These are phyloP conservation scores for Julus scanicus DNA, from an alignment of 2,888 invertebrate species.

Conservation along the genomic window DNA sequence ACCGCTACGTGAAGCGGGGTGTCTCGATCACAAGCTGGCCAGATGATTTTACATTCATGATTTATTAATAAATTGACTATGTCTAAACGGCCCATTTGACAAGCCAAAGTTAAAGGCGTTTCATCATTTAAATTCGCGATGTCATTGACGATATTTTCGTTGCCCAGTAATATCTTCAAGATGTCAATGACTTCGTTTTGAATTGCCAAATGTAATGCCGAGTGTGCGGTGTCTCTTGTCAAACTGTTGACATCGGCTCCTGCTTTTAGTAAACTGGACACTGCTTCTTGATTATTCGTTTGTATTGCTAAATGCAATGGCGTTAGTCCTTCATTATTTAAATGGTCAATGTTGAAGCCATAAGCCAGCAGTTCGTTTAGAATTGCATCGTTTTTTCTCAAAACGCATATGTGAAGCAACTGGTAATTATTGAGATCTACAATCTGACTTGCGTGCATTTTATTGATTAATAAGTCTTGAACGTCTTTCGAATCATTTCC, in stretches of 20 bases:
- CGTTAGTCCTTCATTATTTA: background rate
- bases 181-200: background rate
- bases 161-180: background rate
- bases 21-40: background rate
- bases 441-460: background rate
- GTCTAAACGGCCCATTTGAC: background rate
- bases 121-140: background rate
- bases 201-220: background rate
- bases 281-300: background rate
- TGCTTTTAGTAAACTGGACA: background rate
- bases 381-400: background rate
- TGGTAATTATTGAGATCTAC: background rate
- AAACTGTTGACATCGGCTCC: background rate
- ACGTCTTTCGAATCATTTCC: background rate
- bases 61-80: background rate
- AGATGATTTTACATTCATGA: background rate
- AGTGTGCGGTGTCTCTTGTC: background rate
- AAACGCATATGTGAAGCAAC: background rate
- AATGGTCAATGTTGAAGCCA: background rate
- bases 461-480: background rate
- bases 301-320: background rate
- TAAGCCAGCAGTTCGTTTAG: background rate
- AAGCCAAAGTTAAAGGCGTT: conserved; percentile 17
- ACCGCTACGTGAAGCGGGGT: conserved; percentile 8
- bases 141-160: background rate